Percentiles rank a stretch among this genome's conserved stretches.
phyloP scores from a whole-genome alignment of 2,888 invertebrate species.

The Villa cingulata region DNA sequence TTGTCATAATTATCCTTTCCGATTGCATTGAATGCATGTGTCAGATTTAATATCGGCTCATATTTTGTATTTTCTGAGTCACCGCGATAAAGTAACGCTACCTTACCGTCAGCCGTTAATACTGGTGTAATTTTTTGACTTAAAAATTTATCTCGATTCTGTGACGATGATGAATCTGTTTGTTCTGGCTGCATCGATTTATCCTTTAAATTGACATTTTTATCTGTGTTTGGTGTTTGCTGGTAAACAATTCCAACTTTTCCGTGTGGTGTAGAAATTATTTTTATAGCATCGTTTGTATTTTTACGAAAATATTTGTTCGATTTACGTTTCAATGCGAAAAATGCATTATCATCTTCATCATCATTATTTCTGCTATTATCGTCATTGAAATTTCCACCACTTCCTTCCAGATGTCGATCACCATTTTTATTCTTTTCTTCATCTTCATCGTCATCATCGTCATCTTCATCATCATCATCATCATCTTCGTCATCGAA shows the following conservation, averaged over 20 bases:
- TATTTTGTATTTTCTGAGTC: constrained; percentile 36
- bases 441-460: constrained; percentile 8
- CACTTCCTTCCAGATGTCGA: constrained; percentile 20
- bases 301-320: constrained; percentile 34
- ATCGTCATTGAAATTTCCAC: constrained; percentile 18
- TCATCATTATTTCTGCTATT: constrained; percentile 18
- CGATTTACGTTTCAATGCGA: constrained; percentile 25
- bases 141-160: constrained; percentile 22
- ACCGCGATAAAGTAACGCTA: constrained; percentile 37
- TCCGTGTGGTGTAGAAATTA: constrained; percentile 37
- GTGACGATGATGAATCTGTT: constrained; percentile 18
- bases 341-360: constrained; percentile 22
- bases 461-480: constrained; percentile 21
- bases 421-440: constrained; percentile 5
- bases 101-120: constrained; percentile 38
- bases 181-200: constrained; percentile 30
- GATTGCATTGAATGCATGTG: constrained; percentile 21
- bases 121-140: constrained; percentile 38
- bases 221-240: constrained; percentile 23
- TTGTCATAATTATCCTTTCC: constrained; percentile 24
- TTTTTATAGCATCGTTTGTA: constrained; percentile 37
- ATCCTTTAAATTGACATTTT: constrained; percentile 13
- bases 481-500: constrained; percentile 25
- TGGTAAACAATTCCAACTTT: constrained; percentile 38
- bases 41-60: constrained; percentile 35